Evolutionary conservation across 2,888 invertebrate genomes (phyloP).

Genomic region (Hirudinaria manillensis): DNA sequence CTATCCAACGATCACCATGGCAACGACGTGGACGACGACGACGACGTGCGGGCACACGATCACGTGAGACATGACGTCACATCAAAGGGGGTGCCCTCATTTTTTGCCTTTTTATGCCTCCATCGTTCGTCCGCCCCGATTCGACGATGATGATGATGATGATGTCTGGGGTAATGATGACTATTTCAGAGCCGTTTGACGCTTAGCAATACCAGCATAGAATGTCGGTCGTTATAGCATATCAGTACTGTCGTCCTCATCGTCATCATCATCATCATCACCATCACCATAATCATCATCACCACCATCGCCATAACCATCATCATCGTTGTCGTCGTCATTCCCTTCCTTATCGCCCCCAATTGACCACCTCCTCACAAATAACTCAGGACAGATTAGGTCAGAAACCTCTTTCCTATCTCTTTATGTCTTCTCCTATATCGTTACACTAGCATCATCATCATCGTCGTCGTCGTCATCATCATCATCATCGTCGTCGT

Average conservation of each 20-base stretch:
- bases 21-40: too few relatives aligned
- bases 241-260: not conserved
- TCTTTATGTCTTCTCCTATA: not conserved
- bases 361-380: not conserved
- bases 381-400: conserved; percentile 1
- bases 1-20: too few relatives aligned
- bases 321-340: conserved; percentile 6
- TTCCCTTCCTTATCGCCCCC: not conserved
- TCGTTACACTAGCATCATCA: conserved; percentile 6
- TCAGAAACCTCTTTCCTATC: not conserved
- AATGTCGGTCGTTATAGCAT: not conserved
- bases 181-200: not conserved
- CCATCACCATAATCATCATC: conserved; percentile 18
- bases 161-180: not conserved
- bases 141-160: not conserved
- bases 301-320: not conserved
- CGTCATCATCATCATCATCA: conserved; percentile 11
- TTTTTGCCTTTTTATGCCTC: not conserved
- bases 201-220: not conserved
- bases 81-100: not conserved
- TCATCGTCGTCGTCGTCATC: conserved; percentile 14
- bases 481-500: conserved; percentile 13
- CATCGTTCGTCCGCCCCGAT: not conserved
- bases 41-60: not conserved
- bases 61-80: conserved; percentile 18